Base-by-base conservation (phyloP, 2,888 invertebrate species). In the Lacanobia oleracea region DNA sequence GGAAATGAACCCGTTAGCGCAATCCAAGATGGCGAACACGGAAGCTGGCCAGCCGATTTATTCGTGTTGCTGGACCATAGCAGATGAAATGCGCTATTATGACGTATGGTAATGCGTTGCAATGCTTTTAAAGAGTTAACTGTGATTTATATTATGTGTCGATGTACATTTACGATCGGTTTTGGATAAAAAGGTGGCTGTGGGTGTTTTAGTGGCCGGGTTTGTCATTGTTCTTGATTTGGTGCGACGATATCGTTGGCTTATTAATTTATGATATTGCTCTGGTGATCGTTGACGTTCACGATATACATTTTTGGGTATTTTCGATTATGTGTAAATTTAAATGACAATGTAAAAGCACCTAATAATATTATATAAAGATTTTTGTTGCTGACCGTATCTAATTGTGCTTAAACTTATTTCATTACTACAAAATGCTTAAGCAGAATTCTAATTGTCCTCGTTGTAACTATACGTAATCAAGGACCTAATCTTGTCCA, bases 1-100 rank as follows among this genome's bases (percentile, higher is more conserved):
- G 95, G 95, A 95, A 95, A 95, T 95, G 95, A 95, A 95, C 94
- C 94, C 93, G 95, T 94, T 94, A 94, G 93, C 92, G 91, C 93
- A 92, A 93, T 93, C 90, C 94, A 95, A 95, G 95, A 95, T 95
- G 94, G 94, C 95, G 81, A 90, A 90, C 59, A 82, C 87, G 93
- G 92, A 93, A 90, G 87, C 86, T 88, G 88, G 87, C 82, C 86
- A 86, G 87, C 77, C 91, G 93, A 93, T 94, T 94, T 93, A 93
- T 93, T 92, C 91, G 88, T 78, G 72, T 85, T 90, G 88, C 91
- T 88, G 91, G 92, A 91, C 93, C 86, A 83, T 84, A 88, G 88
- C 87, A 82, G 85, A 87, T 88, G 89, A 86, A 86, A 87, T 81
- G 80, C 83, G 75, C 76, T 67, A 77, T 82, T 85, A 82, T 81